Evolutionary conservation across 2,888 invertebrate species (phyloP).

Genomic region (Blastobasis lacticolella): DNA sequence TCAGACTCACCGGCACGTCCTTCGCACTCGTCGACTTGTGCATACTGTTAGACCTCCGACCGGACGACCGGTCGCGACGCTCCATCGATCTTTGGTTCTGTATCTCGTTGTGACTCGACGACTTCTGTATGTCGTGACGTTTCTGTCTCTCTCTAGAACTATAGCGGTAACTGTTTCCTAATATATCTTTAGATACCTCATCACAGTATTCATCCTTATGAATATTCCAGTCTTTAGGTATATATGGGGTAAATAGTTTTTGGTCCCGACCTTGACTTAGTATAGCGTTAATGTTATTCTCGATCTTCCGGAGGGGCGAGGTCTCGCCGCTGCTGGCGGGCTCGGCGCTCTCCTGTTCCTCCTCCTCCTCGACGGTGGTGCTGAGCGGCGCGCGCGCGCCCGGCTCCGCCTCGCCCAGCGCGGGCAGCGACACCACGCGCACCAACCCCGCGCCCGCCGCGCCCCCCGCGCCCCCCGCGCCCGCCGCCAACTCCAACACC

Average conservation of each 20-base stretch:
- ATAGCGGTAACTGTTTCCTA: slow-evolving; percentile 68
- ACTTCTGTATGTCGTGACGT: slow-evolving; percentile 75
- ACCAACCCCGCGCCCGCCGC: slow-evolving; percentile 78
- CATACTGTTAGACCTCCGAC: slow-evolving; percentile 76
- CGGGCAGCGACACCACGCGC: slow-evolving; percentile 80
- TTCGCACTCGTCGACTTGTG: slow-evolving; percentile 85
- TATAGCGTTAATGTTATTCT: slow-evolving; percentile 82
- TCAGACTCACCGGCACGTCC: slow-evolving; percentile 77
- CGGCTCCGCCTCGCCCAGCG: slow-evolving; percentile 60
- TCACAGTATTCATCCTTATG: slow-evolving; percentile 74
- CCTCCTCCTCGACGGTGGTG: slow-evolving; percentile 82
- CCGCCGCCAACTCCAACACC: slow-evolving; percentile 76
- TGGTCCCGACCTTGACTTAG: slow-evolving; percentile 75
- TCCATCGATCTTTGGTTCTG: slow-evolving; percentile 69
- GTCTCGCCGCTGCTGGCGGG: slow-evolving; percentile 76
- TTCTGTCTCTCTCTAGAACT: slow-evolving; percentile 71
- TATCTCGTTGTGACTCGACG: slow-evolving; percentile 77
- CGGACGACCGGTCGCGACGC: slow-evolving; percentile 61
- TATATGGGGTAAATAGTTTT: slow-evolving; percentile 67
- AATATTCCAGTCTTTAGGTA: slow-evolving; percentile 74
- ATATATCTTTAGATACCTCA: slow-evolving; percentile 67
- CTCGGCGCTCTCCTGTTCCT: slow-evolving; percentile 78
- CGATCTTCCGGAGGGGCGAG: slow-evolving; percentile 81
- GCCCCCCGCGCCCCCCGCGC: slow-evolving; percentile 77
- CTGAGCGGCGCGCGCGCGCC: slow-evolving; percentile 78